A percentile compares a stretch with the other conserved stretches of the same genome.
Evolutionary conservation across 2,888 invertebrate species (phyloP).

Genomic region (Idaea dimidiata): DNA sequence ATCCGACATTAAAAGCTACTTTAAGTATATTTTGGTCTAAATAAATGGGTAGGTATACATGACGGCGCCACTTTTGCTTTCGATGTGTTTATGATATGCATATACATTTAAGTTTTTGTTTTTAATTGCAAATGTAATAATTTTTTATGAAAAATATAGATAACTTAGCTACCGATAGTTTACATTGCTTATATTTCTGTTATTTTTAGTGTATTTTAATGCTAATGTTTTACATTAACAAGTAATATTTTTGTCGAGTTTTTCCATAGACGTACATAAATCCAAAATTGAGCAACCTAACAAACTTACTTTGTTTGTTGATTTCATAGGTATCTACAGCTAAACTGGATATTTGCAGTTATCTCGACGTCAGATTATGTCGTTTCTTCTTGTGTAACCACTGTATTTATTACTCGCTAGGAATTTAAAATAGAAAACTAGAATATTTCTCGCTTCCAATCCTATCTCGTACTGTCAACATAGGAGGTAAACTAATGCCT

Average conservation of each 20-base stretch:
- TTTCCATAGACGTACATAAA: too few relatives aligned
- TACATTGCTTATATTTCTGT: too few relatives aligned
- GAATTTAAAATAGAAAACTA: background rate
- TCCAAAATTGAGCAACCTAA: too few relatives aligned
- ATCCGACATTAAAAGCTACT: background rate
- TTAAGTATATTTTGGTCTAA: too few relatives aligned
- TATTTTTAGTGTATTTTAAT: too few relatives aligned
- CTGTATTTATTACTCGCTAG: background rate
- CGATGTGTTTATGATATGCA: too few relatives aligned
- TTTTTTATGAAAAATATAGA: too few relatives aligned
- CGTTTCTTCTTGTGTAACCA: conserved; percentile 19
- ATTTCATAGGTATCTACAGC: too few relatives aligned
- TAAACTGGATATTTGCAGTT: background rate
- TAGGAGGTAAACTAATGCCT: conserved; percentile 49
- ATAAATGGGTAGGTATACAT: conserved; percentile 1
- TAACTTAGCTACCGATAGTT: too few relatives aligned
- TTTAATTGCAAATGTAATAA: too few relatives aligned
- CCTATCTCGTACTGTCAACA: conserved; percentile 40
- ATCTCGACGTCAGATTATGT: background rate
- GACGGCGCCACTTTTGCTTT: background rate
- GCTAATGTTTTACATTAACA: too few relatives aligned
- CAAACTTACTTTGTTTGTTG: background rate
- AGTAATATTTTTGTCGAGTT: background rate
- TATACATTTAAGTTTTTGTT: too few relatives aligned
- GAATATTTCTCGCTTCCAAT: conserved; percentile 32